Evolutionary conservation across 2,888 invertebrate genomes (phyloP), one percentile per base, ranked within the genome.

Genomic region (Siphonodentalium dalli): DNA sequence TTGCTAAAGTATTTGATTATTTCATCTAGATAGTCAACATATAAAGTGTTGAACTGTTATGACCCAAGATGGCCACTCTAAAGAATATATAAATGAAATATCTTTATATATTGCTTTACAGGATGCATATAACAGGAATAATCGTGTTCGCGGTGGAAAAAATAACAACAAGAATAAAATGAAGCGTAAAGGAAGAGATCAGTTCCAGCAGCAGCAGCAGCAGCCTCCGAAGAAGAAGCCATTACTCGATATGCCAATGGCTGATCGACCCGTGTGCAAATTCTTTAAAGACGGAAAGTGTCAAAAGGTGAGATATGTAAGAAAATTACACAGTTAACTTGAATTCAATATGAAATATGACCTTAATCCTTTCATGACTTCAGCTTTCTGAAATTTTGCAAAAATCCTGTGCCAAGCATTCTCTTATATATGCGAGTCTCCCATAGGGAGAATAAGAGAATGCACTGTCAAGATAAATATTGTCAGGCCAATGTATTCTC

Each of bases 211-310:
- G 35, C 54, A 58, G 45, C 48, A 58, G 31, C 55, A 66, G 29
- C 58, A 64, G 28, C 70, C 67, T 13, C 63, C 60, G 0, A 69
- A 68, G 55, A 75, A 74, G 57, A 73, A 72, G 49, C 69, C 71
- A 3, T 55, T 75, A 23, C 50, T 71, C 18, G 68, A 72, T 40
- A 71, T 70, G 23, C 72, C 73, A 5, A 71, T 67, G 65, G 66
- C 70, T 38, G 72, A 72, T 26, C 42, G 74, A 43, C 71, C 74
- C 1, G 48, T 91, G 60, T 93, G 93, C 78, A 86, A 90, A 64
- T 92, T 90, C 83, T 92, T 87, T 78, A 87, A 92, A 86, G 92
- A 92, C 83, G 93, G 93, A 51, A 92, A 92, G 83, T 93, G 93
- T 80, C 70, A 74, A 26, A 83, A 83, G 76, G 83, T 82, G 61